Percentiles rank a stretch among this genome's conserved stretches.
Conservation (phyloP, 2,888 invertebrate genomes). For the Pandemis heparana region DNA sequence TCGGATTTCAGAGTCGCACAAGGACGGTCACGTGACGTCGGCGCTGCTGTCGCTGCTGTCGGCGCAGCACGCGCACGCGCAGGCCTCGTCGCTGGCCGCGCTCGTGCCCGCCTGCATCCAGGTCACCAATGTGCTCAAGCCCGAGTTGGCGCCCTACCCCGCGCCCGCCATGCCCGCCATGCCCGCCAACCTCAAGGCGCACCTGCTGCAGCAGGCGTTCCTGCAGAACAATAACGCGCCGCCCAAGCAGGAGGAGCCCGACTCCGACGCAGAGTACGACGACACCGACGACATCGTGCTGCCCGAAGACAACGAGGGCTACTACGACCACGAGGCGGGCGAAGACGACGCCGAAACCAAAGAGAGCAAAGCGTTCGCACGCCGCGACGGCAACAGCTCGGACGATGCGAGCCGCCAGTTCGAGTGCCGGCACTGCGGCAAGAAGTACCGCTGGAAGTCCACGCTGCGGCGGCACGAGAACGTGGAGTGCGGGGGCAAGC, state of each 20-base stretch:
- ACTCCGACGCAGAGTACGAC: constrained; percentile 81
- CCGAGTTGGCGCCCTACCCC: constrained; percentile 46
- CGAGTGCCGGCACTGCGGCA: constrained; percentile 93
- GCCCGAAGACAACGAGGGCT: constrained; percentile 74
- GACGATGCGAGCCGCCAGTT: constrained; percentile 88
- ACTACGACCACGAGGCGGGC: constrained; percentile 50
- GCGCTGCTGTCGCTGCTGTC: constrained; percentile 80
- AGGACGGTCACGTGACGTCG: constrained; percentile 74
- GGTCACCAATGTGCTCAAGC: constrained; percentile 58
- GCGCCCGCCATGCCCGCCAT: constrained; percentile 52
- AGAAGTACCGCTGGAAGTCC: constrained; percentile 94
- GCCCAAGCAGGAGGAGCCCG: constrained; percentile 76
- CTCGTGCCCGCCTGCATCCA: constrained; percentile 67
- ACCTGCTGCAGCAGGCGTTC: constrained; percentile 72
- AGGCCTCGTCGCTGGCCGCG: constrained; percentile 59
- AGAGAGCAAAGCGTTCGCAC: constrained; percentile 69
- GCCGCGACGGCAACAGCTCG: constrained; percentile 66
- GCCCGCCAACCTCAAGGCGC: constrained; percentile 54
- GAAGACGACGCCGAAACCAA: constrained; percentile 64
- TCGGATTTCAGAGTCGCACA: constrained; percentile 79
- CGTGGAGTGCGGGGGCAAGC: constrained; percentile 94
- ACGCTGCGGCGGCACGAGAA: constrained; percentile 93
- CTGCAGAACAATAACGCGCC: constrained; percentile 69
- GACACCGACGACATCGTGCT: constrained; percentile 83
- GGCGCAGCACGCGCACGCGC: constrained; percentile 60